Conservation (phyloP, 2,113 vertebrate species). For the Oncorhynchus nerka region DNA sequence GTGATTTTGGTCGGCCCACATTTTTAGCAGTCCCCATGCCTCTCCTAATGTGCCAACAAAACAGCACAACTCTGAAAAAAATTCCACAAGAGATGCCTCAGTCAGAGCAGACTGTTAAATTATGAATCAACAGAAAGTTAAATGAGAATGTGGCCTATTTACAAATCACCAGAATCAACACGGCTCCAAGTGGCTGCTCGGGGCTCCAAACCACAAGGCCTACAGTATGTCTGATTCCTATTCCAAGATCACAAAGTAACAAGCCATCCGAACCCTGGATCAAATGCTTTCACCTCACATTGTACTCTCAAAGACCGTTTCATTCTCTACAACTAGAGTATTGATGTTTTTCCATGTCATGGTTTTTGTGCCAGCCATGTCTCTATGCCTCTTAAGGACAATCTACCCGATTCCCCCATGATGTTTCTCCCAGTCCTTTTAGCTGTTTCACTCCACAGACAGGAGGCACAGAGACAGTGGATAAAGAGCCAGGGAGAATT, state of each 20-base stretch:
- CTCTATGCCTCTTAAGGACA: constrained; percentile 2
- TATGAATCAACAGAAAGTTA: constrained; percentile 52
- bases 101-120: constrained; percentile 39
- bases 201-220: constrained; percentile 4
- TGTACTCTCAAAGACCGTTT: not conserved
- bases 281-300: not conserved
- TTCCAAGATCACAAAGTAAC: not conserved
- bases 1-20: constrained; percentile 12
- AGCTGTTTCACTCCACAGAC: constrained; percentile 14
- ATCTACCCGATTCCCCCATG: not conserved
- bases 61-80: constrained; percentile 6
- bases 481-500: not conserved
- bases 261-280: not conserved
- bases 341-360: not conserved
- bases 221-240: not conserved
- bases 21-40: constrained; percentile 12
- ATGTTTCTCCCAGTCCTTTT: not conserved
- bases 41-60: constrained; percentile 1
- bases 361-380: not conserved
- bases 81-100: constrained; percentile 8
- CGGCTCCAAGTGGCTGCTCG: not conserved
- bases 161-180: constrained; percentile 39
- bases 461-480: constrained; percentile 28
- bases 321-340: not conserved
- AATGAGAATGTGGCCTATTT: constrained; percentile 58